Evolutionary conservation across 2,797 vertebrate species (phyloP).

Genomic region (Pogonophryne albipinna): DNA sequence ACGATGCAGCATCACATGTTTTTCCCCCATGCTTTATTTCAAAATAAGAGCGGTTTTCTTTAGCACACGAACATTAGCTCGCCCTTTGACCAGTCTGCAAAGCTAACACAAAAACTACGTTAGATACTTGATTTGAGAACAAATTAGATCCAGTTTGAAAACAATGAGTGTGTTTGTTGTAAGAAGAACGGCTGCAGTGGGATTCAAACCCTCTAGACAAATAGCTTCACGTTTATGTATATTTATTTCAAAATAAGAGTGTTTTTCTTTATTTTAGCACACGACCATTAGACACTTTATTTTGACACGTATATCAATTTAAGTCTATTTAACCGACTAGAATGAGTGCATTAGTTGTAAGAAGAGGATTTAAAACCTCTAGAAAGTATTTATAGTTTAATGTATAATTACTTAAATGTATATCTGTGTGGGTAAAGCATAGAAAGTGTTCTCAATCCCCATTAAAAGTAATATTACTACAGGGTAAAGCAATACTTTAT

Average conservation of each 20-base stretch:
- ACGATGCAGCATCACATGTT: slow-evolving; percentile 5
- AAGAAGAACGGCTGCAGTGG: no score
- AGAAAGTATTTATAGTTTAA: no score
- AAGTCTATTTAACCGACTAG: neutral
- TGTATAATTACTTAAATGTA: neutral
- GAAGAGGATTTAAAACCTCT: no score
- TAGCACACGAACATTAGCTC: no score
- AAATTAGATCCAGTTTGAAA: no score
- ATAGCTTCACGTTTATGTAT: no score
- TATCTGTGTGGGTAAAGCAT: neutral
- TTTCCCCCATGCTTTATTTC: slow-evolving; percentile 5
- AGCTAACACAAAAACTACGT: neutral
- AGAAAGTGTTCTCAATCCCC: neutral
- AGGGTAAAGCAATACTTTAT: no score
- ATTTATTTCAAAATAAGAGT: neutral
- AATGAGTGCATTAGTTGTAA: neutral
- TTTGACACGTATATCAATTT: neutral
- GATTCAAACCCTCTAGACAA: no score
- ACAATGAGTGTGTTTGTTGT: no score
- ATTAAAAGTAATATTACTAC: no score
- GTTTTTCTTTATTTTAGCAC: no score
- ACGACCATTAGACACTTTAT: neutral
- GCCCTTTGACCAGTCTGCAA: neutral
- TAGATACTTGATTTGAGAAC: no score
- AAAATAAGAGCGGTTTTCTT: neutral